Evolutionary conservation across 2,888 invertebrate genomes (phyloP), one percentile per base, ranked within the genome.

Genomic region (Tipula unca): DNA sequence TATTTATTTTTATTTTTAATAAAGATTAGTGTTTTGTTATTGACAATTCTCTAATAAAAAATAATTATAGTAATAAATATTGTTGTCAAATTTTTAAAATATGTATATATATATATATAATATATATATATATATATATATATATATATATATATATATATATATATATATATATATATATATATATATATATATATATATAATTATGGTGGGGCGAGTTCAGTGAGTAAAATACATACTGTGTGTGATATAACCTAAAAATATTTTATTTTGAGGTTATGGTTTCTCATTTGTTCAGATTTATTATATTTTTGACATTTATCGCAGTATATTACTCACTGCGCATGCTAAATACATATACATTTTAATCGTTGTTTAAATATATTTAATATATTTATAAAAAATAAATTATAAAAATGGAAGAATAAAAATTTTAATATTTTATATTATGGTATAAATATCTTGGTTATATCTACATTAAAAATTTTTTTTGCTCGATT

Each of bases 391-490:
- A 69, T 69, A 69, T 69, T 69, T 69, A 25, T 54, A 48, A 48
- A 69, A 69, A 25, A 69, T 69, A 69, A 69, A 69, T 69, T 69
- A 69, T 69, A 69, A 69, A 69, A 69, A 69, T 69, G 69, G 69
- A 69, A 69, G 20, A 54, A 54, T 54, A 54, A 54, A 17, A 54
- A 54, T 54, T 10, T 69, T 69, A 69, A 69, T 69, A 69, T 69
- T 69, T 69, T 69, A 69, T 69, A 69, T 69, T 69, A 69, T 69
- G 25, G 69, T 69, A 69, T 69, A 69, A 69, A 69, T 69, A 69
- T 69, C 25, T 69, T 69, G 25, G 25, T 69, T 69, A 69, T 69
- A 69, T 69, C 69, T 69, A 69, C 69, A 69, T 25, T 69, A 17
- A 48, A 48, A 17, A 5, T n/a, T 42, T 42, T 42, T 42, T 42